These are phyloP conservation scores for Talpa occidentalis DNA, from an alignment of 2,113 vertebrate genomes.

Conservation along the genomic window DNA sequence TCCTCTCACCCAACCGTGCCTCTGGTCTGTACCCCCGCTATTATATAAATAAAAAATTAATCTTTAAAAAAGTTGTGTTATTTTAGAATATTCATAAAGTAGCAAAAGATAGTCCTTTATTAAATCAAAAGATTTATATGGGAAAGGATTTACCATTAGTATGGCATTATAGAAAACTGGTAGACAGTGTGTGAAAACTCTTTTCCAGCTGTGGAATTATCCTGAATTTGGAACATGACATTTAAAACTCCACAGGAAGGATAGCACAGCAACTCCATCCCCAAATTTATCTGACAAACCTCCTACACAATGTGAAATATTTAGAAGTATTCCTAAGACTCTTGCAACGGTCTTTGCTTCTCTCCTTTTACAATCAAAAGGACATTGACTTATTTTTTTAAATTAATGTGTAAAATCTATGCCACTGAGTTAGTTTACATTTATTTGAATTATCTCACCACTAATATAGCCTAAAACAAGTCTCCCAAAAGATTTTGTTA, in stretches of 20 bases:
- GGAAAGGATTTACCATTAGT: conserved; percentile 36
- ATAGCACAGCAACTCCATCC: neutral
- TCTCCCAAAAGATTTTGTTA: neutral
- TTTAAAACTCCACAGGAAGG: conserved; percentile 75
- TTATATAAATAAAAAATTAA: no score
- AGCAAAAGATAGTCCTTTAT: neutral
- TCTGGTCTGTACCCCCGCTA: no score
- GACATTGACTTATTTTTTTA: conserved; percentile 17
- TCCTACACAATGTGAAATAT: conserved; percentile 67
- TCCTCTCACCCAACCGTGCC: no score
- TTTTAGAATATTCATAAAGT: neutral
- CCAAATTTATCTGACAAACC: conserved; percentile 61
- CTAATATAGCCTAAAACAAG: neutral
- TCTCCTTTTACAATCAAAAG: conserved; percentile 33
- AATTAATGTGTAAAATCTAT: neutral
- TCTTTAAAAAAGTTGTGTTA: neutral
- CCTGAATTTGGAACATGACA: conserved; percentile 72
- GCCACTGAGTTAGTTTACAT: neutral
- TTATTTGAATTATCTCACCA: neutral
- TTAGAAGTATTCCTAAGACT: conserved; percentile 57
- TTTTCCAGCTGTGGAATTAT: conserved; percentile 76
- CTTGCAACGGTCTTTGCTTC: conserved; percentile 8
- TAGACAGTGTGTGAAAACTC: conserved; percentile 8
- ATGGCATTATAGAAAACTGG: conserved; percentile 24
- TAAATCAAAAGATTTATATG: conserved; percentile 8